These are phyloP conservation scores for Hypena proboscidalis DNA, from an alignment of 2,888 invertebrate genomes.

Conservation along the genomic window DNA sequence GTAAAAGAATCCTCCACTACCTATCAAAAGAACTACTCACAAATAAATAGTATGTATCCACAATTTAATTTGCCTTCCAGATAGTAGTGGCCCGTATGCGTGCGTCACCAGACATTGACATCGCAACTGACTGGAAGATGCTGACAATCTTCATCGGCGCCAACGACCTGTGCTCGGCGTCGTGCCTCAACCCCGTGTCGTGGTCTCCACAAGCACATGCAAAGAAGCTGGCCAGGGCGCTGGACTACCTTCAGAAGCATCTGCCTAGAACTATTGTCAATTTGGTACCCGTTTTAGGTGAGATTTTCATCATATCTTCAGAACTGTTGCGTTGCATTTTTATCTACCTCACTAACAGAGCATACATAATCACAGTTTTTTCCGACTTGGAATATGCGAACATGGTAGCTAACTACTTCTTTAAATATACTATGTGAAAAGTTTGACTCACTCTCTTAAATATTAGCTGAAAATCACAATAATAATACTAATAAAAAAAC, in stretches of 20 bases:
- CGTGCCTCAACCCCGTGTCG: conserved; percentile 86
- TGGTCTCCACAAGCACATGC: conserved; percentile 87
- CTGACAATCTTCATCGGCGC: conserved; percentile 91
- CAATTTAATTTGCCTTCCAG: conserved; percentile 54
- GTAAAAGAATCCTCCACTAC: too few relatives aligned
- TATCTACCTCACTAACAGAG: too few relatives aligned
- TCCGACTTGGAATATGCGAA: too few relatives aligned
- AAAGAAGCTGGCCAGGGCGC: conserved; percentile 85
- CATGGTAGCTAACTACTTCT: too few relatives aligned
- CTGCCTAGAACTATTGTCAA: conserved; percentile 90
- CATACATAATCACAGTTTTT: too few relatives aligned
- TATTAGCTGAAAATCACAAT: too few relatives aligned
- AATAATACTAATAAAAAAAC: too few relatives aligned
- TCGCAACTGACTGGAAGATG: conserved; percentile 90
- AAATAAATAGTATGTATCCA: too few relatives aligned
- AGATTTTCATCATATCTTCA: conserved; percentile 34
- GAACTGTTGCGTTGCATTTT: too few relatives aligned
- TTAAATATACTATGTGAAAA: too few relatives aligned
- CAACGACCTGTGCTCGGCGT: conserved; percentile 90
- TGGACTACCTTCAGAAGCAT: conserved; percentile 88
- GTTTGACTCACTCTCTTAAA: too few relatives aligned
- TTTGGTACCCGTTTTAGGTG: conserved; percentile 89
- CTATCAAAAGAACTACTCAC: too few relatives aligned
- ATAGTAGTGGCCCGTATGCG: conserved; percentile 88
- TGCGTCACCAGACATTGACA: conserved; percentile 85